phyloP scores from a whole-genome alignment of 1,140 invertebrate genomes.

The Drosophila nasuta region DNA sequence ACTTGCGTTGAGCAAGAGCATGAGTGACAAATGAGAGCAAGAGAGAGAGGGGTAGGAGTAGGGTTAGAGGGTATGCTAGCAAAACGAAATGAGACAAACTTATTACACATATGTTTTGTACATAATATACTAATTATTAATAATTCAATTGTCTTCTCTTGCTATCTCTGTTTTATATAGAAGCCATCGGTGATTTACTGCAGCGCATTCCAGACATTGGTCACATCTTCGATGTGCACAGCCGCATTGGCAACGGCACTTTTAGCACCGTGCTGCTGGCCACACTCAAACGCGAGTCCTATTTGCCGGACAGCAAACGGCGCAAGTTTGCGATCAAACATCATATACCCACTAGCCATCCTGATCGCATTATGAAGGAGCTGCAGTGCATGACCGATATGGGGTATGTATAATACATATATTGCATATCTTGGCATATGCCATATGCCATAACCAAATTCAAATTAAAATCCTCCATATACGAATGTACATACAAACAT shows the following conservation, averaged over 20 bases:
- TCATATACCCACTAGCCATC: conserved; percentile 93
- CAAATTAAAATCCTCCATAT: neutral
- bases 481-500: neutral
- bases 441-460: neutral
- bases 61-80: too few relatives aligned
- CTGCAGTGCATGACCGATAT: conserved; percentile 91
- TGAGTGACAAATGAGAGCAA: neutral
- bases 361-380: conserved; percentile 91
- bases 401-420: conserved; percentile 86
- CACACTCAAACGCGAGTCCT: conserved; percentile 87
- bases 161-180: conserved; percentile 39
- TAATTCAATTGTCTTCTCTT: neutral
- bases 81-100: neutral
- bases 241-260: conserved; percentile 92
- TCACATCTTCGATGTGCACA: conserved; percentile 88
- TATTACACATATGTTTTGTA: too few relatives aligned
- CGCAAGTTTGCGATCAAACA: conserved; percentile 92
- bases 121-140: neutral
- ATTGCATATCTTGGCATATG: too few relatives aligned
- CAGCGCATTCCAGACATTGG: conserved; percentile 87
- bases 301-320: conserved; percentile 85
- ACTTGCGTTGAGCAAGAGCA: conserved; percentile 18
- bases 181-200: conserved; percentile 86
- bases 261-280: conserved; percentile 93
- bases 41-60: too few relatives aligned